Evolutionary conservation across 64 coral and sea anemone species (phyloP), one percentile per base, ranked within the genome.

Genomic region (Stichodactyla mertensii): DNA sequence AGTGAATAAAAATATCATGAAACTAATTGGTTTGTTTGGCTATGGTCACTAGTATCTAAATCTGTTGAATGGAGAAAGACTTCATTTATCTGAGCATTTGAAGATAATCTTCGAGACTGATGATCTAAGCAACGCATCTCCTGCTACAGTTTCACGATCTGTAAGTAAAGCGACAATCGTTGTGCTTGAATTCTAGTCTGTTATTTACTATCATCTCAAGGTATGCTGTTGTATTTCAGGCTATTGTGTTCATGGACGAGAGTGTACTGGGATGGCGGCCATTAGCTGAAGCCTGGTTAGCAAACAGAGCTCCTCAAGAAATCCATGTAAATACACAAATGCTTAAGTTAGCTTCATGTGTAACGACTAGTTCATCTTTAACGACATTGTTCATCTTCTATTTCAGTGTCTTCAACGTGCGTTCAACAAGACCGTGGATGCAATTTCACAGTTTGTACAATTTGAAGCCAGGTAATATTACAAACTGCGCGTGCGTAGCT

Each of bases 91-190:
- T n/a, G 97, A 99, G 36, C 82, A 99, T 55, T 93, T 99, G 13
- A 99, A 94, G 67, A 88, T 99, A 1, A 22, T 99, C 2, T 99
- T 99, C 78, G 97, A 99, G 71, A 99, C 97, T 54, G 93, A 99
- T 71, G 90, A 99, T 74, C 62, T 99, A 60, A 93, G 78, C 7
- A 79, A 92, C 61, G 93, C 97, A 10, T 99, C 97, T 10, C 97
- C 97, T 67, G 88, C 90, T 19, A 99, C 90, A 20, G 90, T 99
- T 8, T 90, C 96, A 27, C 85, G 96, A 78, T 89, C 93, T 57
- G 96, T 99, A 95, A 90, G 96, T 94, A 19, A 79, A 51, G 28
- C 19, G 57, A 59, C 57, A 64, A 64, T n/a, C 4, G 11, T 31
- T 31, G 28, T 79, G 15, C 5, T 0, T 52, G 12, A 7, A 28